These are phyloP conservation scores for Pedetes capensis DNA, from an alignment of 2,113 vertebrate species.

Conservation along the genomic window DNA sequence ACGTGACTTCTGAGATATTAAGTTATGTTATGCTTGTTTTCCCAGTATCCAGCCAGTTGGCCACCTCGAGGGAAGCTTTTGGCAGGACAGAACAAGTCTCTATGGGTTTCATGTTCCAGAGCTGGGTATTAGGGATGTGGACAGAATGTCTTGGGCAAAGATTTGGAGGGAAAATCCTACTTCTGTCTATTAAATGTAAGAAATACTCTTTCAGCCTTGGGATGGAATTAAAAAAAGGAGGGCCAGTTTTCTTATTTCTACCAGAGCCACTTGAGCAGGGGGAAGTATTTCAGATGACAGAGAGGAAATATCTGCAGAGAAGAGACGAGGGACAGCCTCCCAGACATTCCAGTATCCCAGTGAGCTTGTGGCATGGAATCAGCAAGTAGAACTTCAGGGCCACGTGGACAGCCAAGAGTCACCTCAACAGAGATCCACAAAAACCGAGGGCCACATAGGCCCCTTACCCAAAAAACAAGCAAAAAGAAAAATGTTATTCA, in stretches of 20 bases:
- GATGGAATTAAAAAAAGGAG: neutral
- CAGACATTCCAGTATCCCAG: neutral
- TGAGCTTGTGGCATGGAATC: neutral
- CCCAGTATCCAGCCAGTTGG: neutral
- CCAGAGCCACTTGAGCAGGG: neutral
- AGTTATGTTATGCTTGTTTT: neutral
- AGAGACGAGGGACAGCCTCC: neutral
- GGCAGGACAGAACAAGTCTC: neutral
- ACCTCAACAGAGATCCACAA: neutral
- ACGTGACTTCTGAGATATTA: neutral
- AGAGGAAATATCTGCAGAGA: neutral
- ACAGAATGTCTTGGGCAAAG: neutral
- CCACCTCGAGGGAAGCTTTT: neutral
- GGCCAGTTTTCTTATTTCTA: neutral
- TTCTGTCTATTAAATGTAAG: neutral
- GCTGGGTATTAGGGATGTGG: neutral
- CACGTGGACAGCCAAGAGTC: neutral
- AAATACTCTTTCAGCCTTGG: neutral
- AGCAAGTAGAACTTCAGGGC: neutral
- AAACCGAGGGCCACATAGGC: neutral
- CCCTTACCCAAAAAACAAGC: neutral
- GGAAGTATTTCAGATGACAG: neutral
- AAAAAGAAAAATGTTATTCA: neutral
- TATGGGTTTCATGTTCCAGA: neutral
- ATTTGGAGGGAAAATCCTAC: neutral